phyloP scores from a whole-genome alignment of 2,888 invertebrate genomes.

The Cephus pygmeus region DNA sequence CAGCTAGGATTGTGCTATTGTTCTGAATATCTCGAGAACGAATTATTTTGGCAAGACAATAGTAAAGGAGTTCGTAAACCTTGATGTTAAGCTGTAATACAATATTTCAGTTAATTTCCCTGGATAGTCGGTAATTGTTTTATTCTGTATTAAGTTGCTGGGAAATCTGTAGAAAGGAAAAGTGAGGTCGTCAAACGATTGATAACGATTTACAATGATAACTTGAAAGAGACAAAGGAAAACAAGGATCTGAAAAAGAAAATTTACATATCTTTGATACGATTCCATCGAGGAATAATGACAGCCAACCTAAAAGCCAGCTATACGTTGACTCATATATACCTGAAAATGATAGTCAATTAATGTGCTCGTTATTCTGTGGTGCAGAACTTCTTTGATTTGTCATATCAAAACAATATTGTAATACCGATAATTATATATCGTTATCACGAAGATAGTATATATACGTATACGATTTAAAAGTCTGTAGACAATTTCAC shows the following conservation, averaged over 20 bases:
- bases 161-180: neutral
- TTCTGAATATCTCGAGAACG: neutral
- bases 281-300: neutral
- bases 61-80: neutral
- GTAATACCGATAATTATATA: neutral
- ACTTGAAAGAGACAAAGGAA: neutral
- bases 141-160: neutral
- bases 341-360: neutral
- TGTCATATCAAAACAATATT: too few species aligned
- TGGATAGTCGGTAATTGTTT: neutral
- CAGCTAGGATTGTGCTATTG: neutral
- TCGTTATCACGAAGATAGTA: neutral
- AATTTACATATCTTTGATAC: neutral
- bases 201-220: neutral
- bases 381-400: neutral
- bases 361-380: neutral
- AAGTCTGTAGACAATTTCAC: neutral
- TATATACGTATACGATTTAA: neutral
- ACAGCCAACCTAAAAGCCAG: neutral
- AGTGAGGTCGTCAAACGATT: neutral
- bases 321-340: neutral
- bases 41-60: neutral
- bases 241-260: neutral
- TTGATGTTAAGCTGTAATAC: neutral
- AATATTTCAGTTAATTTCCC: neutral